Conservation (phyloP, 2,888 invertebrate species). For the Eupithecia dodoneata region DNA sequence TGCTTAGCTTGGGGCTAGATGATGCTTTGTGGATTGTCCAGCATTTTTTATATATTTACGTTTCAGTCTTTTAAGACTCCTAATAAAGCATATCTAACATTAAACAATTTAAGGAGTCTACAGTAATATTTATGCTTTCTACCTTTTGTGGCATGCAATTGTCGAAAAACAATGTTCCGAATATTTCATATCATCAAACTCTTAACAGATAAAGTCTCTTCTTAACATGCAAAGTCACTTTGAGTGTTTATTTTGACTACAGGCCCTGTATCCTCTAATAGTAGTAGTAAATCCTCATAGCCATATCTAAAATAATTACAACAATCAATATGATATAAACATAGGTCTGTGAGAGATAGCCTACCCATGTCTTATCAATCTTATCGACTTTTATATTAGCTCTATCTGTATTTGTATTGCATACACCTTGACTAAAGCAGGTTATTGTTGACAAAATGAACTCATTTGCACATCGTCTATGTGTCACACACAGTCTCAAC, state of each 20-base stretch:
- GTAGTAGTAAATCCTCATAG: background rate
- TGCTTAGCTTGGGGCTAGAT: too few species aligned
- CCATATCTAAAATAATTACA: background rate
- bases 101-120: too few species aligned
- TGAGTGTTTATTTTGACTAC: background rate
- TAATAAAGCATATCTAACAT: too few species aligned
- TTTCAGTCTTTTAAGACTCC: too few species aligned
- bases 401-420: background rate
- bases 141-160: too few species aligned
- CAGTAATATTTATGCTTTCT: too few species aligned
- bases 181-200: background rate
- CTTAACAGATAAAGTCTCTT: too few species aligned
- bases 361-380: conserved; percentile 2
- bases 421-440: background rate
- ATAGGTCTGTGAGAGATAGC: conserved; percentile 1
- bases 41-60: too few species aligned
- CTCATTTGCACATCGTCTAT: background rate
- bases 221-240: background rate
- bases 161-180: background rate
- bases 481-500: background rate
- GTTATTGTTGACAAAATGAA: background rate
- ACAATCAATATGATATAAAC: background rate
- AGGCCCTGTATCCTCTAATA: background rate
- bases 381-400: conserved; percentile 7
- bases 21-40: too few species aligned